These are phyloP conservation scores for Plotosus lineatus DNA, from an alignment of 2,113 vertebrate species.

Conservation along the genomic window DNA sequence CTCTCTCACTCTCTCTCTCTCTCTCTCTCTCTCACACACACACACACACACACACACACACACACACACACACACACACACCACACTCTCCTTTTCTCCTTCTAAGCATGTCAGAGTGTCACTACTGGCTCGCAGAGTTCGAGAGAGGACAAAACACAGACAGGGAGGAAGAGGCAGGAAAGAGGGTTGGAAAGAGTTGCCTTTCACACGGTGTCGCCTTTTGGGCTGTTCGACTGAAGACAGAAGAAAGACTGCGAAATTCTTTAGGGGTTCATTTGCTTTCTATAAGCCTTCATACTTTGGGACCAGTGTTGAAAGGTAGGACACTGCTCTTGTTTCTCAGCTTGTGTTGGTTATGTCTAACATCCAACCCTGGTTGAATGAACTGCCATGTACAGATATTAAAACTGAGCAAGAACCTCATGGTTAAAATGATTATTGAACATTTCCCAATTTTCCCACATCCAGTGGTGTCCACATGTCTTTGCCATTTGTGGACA, in stretches of 20 bases:
- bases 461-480: not conserved
- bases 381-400: not conserved
- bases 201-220: slow-evolving; percentile 57
- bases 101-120: slow-evolving; percentile 64
- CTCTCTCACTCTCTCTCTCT: slow-evolving; percentile 54
- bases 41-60: slow-evolving; percentile 63
- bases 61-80: slow-evolving; percentile 57
- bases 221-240: slow-evolving; percentile 54
- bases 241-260: slow-evolving; percentile 53
- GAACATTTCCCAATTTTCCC: not conserved
- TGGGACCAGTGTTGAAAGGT: slow-evolving; percentile 39
- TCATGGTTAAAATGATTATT: slow-evolving; percentile 10
- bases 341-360: slow-evolving; percentile 2
- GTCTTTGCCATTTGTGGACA: not conserved
- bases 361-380: not conserved
- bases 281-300: slow-evolving; percentile 1
- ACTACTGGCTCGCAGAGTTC: slow-evolving; percentile 43
- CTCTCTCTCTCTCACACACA: slow-evolving; percentile 64
- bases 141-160: slow-evolving; percentile 61
- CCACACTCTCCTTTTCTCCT: slow-evolving; percentile 37
- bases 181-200: slow-evolving; percentile 47
- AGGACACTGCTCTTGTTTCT: slow-evolving; percentile 23
- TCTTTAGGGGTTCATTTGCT: slow-evolving; percentile 12
- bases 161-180: slow-evolving; percentile 28
- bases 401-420: slow-evolving; percentile 4